Evolutionary conservation across 2,888 invertebrate genomes (phyloP), one percentile per base, ranked within the genome.

Genomic region (Hemithea aestivaria): DNA sequence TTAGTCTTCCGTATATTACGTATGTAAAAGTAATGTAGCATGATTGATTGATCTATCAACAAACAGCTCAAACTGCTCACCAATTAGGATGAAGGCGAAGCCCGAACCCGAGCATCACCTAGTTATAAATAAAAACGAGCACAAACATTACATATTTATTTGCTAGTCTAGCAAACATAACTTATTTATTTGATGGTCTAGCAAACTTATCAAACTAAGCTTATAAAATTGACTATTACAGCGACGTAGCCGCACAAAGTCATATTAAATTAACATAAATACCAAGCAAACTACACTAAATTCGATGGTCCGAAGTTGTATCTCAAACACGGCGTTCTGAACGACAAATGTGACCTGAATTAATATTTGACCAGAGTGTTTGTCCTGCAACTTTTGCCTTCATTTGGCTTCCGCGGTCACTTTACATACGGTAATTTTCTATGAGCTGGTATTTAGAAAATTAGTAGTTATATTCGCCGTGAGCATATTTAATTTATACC

Each of bases 321-420:
- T 81, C 78, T 76, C 70, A 80, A 83, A 82, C 73, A 77, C 53
- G 74, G 73, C 73, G 72, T 75, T 73, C 60, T 61, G 63, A 74
- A 67, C 64, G 66, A 65, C 73, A 73, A 80, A 80, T 82, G 80
- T 78, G 83, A 81, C 82, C 81, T 66, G 83, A 83, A 82, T 82
- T 81, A 80, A 83, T 82, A 81, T 83, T 82, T 80, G 81, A 79
- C 76, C 69, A 54, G 64, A 45, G 41, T 68, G 63, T 74, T 75
- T 70, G 71, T 62, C 62, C 51, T 53, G 58, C 60, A 58, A 68
- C 62, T 77, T 71, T 69, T 63, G 65, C 72, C 73, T 74, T 74
- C 70, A 73, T 71, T 75, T 73, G 59, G 67, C 62, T 68, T 62
- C 62, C 58, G 63, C 32, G 61, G 58, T 58, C 58, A 63, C 67